Evolutionary conservation across 2,888 invertebrate species (phyloP).

Genomic region (Phyllotreta striolata): DNA sequence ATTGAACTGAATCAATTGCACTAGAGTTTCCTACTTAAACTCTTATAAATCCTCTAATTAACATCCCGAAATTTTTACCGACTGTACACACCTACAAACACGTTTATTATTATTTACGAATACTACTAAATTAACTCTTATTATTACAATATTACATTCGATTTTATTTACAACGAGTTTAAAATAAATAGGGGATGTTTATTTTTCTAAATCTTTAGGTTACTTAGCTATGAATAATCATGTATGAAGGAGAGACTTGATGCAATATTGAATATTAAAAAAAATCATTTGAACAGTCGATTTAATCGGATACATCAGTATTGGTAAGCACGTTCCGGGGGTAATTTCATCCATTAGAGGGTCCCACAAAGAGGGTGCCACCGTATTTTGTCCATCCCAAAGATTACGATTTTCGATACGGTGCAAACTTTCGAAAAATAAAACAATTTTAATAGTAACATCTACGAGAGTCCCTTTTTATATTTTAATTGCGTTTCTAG

Average conservation of each 20-base stretch:
- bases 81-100: too few species aligned
- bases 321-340: conserved; percentile 57
- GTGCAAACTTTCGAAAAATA: neutral
- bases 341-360: conserved; percentile 55
- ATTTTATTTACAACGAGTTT: too few species aligned
- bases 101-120: too few species aligned
- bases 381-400: conserved; percentile 15
- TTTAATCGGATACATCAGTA: conserved; percentile 52
- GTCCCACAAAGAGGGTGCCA: conserved; percentile 30
- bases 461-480: neutral
- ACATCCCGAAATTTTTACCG: neutral
- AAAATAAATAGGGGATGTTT: too few species aligned
- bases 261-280: neutral
- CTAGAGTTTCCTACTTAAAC: neutral
- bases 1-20: conserved; percentile 1
- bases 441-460: neutral
- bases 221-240: too few species aligned
- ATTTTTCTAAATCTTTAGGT: too few species aligned
- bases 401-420: conserved; percentile 24
- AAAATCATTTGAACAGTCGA: conserved; percentile 2
- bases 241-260: too few species aligned
- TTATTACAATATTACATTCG: too few species aligned
- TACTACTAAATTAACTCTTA: too few species aligned
- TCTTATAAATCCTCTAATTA: neutral
- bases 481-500: neutral